Percentiles rank a stretch among this genome's conserved stretches.
phyloP scores from a whole-genome alignment of 2,113 vertebrate species.

The Vulpes ferrilata region DNA sequence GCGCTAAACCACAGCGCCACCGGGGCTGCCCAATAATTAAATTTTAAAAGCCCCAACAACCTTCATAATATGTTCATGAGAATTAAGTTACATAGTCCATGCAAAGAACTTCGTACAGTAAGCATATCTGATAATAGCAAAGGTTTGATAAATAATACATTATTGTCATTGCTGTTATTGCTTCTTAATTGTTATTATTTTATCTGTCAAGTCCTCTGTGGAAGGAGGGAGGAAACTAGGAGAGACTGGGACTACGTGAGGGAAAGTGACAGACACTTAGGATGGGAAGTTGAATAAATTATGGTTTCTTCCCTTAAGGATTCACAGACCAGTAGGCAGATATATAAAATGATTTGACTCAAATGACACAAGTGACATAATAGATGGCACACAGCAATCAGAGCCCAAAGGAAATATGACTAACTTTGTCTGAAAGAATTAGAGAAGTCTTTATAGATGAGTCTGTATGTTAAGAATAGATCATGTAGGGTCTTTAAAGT shows the following conservation, averaged over 20 bases:
- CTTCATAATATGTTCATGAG: background rate
- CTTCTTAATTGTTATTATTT: background rate
- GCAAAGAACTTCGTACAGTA: background rate
- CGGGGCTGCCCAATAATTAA: too few species aligned
- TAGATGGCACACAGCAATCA: background rate
- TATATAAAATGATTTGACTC: background rate
- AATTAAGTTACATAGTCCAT: background rate
- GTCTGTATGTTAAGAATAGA: background rate
- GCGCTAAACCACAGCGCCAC: too few species aligned
- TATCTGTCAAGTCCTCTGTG: background rate
- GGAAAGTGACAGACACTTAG: background rate
- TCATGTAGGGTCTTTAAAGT: background rate
- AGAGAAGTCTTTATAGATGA: slow-evolving; percentile 40
- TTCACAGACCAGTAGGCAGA: slow-evolving; percentile 49
- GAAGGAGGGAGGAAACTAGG: background rate
- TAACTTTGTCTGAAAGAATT: slow-evolving; percentile 60
- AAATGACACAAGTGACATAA: slow-evolving; percentile 66
- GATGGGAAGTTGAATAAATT: background rate
- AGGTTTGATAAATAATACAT: background rate
- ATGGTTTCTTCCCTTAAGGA: slow-evolving; percentile 44
- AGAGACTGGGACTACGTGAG: background rate
- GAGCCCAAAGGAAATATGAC: slow-evolving; percentile 37
- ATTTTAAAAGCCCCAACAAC: too few species aligned
- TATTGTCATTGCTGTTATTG: background rate
- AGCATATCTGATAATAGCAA: background rate